These are phyloP conservation scores for Nettapus auritus DNA, from an alignment of 2,113 vertebrate genomes.

Conservation along the genomic window DNA sequence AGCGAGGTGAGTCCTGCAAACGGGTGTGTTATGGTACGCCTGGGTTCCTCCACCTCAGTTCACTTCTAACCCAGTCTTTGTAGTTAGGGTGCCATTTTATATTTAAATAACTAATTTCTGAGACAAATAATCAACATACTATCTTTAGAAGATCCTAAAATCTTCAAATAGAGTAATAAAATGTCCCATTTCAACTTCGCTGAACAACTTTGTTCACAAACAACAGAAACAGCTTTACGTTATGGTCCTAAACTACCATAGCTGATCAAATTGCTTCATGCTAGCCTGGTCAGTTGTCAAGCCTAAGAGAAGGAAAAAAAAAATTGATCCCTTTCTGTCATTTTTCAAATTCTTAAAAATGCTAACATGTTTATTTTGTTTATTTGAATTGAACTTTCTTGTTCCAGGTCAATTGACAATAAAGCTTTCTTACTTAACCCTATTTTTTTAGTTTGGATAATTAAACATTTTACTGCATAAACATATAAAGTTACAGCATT, in stretches of 20 bases:
- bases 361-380: background rate
- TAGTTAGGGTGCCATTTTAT: background rate
- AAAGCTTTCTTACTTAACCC: background rate
- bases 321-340: background rate
- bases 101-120: background rate
- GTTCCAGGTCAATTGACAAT: background rate
- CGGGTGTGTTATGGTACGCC: background rate
- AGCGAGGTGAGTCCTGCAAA: fast-evolving
- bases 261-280: background rate
- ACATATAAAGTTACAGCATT: background rate
- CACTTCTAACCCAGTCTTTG: background rate
- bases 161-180: background rate
- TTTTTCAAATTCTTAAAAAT: slow-evolving; percentile 34
- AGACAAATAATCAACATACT: background rate
- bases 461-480: background rate
- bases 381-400: background rate
- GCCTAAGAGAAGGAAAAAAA: background rate
- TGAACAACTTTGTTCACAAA: background rate
- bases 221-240: background rate
- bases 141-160: background rate
- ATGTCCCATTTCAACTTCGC: background rate
- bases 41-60: background rate
- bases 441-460: background rate
- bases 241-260: background rate
- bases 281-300: background rate